phyloP scores from a whole-genome alignment of 2,797 vertebrate species.

The Myotis myotis region DNA sequence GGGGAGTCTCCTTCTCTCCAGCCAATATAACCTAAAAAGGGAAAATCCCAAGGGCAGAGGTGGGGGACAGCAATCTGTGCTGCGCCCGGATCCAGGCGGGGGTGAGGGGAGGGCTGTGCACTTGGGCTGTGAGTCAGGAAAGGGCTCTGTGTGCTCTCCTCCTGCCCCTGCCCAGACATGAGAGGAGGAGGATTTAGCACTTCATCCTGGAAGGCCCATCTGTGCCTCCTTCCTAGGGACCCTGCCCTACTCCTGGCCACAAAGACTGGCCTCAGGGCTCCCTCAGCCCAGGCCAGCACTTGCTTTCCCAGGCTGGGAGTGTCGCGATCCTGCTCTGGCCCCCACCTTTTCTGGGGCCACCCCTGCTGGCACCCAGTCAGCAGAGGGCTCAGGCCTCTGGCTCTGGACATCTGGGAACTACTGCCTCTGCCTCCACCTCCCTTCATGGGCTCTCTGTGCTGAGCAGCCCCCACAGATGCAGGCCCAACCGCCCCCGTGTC shows the following conservation, averaged over 20 bases:
- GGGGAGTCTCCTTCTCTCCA: background rate
- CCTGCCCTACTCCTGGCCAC: background rate
- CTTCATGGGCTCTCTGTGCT: no score
- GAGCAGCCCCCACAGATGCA: background rate
- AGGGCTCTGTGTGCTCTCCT: background rate
- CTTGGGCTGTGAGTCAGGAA: background rate
- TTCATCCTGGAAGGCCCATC: background rate
- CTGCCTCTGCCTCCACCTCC: background rate
- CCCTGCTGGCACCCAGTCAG: background rate
- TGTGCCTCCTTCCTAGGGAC: background rate
- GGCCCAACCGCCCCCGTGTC: fast-evolving
- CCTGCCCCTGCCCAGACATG: fast-evolving
- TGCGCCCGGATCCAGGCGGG: background rate
- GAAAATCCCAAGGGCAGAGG: background rate
- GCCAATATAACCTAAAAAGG: constrained; percentile 59
- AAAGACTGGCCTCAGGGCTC: background rate
- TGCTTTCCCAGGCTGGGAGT: background rate
- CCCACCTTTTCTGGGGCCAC: background rate
- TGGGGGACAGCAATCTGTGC: background rate
- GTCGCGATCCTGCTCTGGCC: background rate
- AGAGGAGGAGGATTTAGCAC: background rate
- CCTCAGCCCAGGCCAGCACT: background rate
- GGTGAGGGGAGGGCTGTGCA: background rate
- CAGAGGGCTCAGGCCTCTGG: background rate
- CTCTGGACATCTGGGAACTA: background rate